Percentiles rank a stretch among this genome's conserved stretches.
Evolutionary conservation across 2,888 invertebrate genomes (phyloP).

Genomic region (Lymantria dispar): DNA sequence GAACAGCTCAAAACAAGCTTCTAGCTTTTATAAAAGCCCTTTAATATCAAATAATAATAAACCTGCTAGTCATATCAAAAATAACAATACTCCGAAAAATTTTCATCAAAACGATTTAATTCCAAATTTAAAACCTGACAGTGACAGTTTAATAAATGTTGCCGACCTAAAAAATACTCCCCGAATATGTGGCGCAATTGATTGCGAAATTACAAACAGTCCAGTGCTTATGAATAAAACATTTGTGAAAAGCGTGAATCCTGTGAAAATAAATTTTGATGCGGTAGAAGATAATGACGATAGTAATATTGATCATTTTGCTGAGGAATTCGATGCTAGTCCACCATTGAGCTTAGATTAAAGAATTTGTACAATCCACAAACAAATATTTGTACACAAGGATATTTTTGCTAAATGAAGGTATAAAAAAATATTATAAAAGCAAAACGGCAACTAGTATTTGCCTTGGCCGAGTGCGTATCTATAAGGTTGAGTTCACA

Average conservation of each 20-base stretch:
- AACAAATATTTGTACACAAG: not conserved
- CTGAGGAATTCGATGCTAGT: conserved; percentile 68
- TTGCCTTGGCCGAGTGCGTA: too few relatives aligned
- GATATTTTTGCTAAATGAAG: too few relatives aligned
- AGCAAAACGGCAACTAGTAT: too few relatives aligned
- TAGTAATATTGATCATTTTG: conserved; percentile 54
- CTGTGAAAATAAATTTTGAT: conserved; percentile 41
- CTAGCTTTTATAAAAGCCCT: conserved; percentile 66
- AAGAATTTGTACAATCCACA: not conserved
- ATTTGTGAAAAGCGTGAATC: conserved; percentile 52
- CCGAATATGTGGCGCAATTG: conserved; percentile 18
- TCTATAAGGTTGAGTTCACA: too few relatives aligned
- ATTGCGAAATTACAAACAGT: conserved; percentile 33
- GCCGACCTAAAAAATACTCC: conserved; percentile 33
- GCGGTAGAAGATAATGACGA: conserved; percentile 28
- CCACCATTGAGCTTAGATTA: conserved; percentile 71
- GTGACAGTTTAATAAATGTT: conserved; percentile 35
- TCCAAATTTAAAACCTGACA: conserved; percentile 15
- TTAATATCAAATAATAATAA: conserved; percentile 36
- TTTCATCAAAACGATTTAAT: not conserved
- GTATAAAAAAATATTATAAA: too few relatives aligned
- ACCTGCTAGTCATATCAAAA: conserved; percentile 1
- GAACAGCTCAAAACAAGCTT: conserved; percentile 57
- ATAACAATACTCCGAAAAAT: not conserved
- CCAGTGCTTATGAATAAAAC: conserved; percentile 52